Evolutionary conservation across 1,140 invertebrate species (phyloP).

Genomic region (Bathynomus jamesi): DNA sequence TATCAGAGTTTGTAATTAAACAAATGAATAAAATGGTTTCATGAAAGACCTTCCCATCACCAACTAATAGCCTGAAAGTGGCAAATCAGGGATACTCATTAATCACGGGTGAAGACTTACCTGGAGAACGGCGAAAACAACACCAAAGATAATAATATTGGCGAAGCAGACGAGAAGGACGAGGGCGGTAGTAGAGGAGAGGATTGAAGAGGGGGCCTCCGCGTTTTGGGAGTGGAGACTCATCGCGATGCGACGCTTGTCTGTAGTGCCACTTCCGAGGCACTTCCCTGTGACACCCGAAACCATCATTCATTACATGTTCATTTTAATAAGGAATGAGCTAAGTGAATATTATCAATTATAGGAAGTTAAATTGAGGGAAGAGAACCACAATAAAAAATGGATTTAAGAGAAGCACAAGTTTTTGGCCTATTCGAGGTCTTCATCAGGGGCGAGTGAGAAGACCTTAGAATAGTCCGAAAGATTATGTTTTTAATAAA

Average conservation of each 20-base stretch:
- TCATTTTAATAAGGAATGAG: neutral
- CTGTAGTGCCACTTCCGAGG: neutral
- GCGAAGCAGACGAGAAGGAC: too few relatives aligned
- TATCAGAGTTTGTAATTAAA: neutral
- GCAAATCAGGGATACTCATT: too few relatives aligned
- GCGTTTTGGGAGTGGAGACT: neutral
- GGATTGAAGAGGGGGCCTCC: neutral
- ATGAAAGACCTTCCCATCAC: neutral
- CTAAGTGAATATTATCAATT: neutral
- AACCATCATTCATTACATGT: neutral
- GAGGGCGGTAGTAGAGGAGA: neutral
- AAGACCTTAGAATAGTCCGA: too few relatives aligned
- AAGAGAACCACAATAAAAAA: neutral
- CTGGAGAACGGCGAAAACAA: neutral
- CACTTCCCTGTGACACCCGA: neutral
- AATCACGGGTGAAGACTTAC: neutral
- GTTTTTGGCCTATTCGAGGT: neutral
- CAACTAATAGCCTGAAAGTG: neutral
- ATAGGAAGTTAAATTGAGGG: neutral
- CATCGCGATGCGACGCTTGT: neutral
- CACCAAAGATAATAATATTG: neutral
- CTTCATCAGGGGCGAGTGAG: neutral
- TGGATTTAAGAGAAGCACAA: neutral
- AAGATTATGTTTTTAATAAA: too few relatives aligned
- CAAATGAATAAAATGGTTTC: neutral